Evolutionary conservation across 2,113 vertebrate species (phyloP), one percentile per base, ranked within the genome.

Genomic region (Pandion haliaetus): DNA sequence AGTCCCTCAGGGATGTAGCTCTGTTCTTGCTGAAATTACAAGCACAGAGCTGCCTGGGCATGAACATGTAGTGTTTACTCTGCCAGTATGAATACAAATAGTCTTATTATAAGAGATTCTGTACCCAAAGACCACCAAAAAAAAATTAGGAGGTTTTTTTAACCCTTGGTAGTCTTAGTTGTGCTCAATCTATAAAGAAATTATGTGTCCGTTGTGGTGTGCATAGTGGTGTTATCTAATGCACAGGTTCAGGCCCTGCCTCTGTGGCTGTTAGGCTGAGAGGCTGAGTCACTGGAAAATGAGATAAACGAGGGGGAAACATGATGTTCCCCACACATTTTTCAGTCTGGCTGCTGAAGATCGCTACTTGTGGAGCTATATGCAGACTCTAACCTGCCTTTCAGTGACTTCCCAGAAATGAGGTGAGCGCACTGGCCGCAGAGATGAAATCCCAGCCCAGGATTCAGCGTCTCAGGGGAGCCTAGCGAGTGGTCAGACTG

Each of bases 41-140:
- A 98, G 98, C 98, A 96, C 97, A 97, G 97, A 98, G 97, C 98
- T 98, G 97, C 98, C 98, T 98, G 98, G 98, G 98, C 98, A 98
- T 98, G 98, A 98, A 97, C 98, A 98, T 98, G 98, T 98, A 98
- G 97, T 98, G 98, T 98, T 98, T 98, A 98, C 98, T 98, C 98
- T 98, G 98, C 98, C 98, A 98, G 98, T 97, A 98, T 98, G 98
- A 98, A 98, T 98, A 98, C 98, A 98, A 98, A 98, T 98, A 98
- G 98, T 98, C 98, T 98, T 98, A 98, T 98, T 98, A 98, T 98
- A 98, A 95, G 55, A 97, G 96, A 98, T 97, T 98, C 98, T 97
- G 97, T 98, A 98, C 98, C 98, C 98, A 98, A 97, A 98, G 98
- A 98, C 98, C 97, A 90, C 97, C 78, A 94, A 91, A 92, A 95